Percentiles rank a stretch among this genome's conserved stretches.
These are phyloP conservation scores for Chaetodon trifascialis DNA, from an alignment of 2,113 vertebrate genomes.

Conservation along the genomic window DNA sequence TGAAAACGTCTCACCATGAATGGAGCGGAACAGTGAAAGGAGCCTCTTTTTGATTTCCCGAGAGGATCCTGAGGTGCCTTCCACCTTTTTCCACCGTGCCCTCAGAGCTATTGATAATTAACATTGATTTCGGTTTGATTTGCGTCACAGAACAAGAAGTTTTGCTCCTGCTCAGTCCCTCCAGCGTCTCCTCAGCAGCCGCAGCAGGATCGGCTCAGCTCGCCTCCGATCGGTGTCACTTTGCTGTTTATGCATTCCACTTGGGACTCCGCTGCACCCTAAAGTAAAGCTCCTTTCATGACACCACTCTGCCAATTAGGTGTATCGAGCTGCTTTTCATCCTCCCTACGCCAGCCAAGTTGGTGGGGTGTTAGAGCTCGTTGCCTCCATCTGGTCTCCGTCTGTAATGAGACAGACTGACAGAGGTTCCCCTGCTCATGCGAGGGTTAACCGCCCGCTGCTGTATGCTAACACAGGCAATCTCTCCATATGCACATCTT, in stretches of 20 bases:
- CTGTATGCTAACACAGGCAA: conserved; percentile 35
- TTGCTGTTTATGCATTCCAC: conserved; percentile 59
- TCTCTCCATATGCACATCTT: conserved; percentile 36
- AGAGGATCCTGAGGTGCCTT: conserved; percentile 16
- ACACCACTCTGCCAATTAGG: conserved; percentile 70
- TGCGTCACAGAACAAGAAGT: conserved; percentile 30
- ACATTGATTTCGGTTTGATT: conserved; percentile 29
- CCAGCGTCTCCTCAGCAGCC: conserved; percentile 11
- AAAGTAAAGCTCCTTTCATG: conserved; percentile 49
- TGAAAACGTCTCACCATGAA: conserved; percentile 1
- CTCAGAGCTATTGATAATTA: conserved; percentile 50
- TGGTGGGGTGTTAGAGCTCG: conserved; percentile 41
- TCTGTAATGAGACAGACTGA: conserved; percentile 49
- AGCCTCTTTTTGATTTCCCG: conserved; percentile 21
- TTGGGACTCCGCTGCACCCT: conserved; percentile 49
- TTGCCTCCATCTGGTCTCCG: conserved; percentile 71
- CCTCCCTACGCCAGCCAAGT: conserved; percentile 42
- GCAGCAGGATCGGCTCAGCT: conserved; percentile 35
- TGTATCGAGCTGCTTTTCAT: conserved; percentile 31
- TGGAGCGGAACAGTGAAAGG: conserved; percentile 1
- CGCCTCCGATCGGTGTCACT: conserved; percentile 53
- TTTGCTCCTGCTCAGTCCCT: conserved; percentile 16
- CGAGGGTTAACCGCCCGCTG: conserved; percentile 21
- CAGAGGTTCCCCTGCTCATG: conserved; percentile 4
- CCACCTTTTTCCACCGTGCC: conserved; percentile 5